Evolutionary conservation across 2,113 vertebrate species (phyloP).

Genomic region (Sinocyclocheilus anshuiensis): DNA sequence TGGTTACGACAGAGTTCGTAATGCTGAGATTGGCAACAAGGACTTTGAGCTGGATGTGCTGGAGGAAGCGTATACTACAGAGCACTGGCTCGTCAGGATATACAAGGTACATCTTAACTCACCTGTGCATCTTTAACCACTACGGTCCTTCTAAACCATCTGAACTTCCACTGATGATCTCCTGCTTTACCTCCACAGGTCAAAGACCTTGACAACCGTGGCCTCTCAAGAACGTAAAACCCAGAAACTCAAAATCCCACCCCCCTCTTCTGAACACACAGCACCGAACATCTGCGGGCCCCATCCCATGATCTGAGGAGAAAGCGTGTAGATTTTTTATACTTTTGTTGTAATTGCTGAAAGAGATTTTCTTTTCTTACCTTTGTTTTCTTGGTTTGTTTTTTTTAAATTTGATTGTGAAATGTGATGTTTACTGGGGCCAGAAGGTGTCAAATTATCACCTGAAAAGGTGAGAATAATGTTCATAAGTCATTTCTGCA

Average conservation of each 20-base stretch:
- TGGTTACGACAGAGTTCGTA: constrained; percentile 94
- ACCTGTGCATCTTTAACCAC: not conserved
- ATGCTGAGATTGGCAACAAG: constrained; percentile 98
- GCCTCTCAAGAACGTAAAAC: constrained; percentile 91
- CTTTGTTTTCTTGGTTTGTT: constrained; percentile 59
- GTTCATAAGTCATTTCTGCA: constrained; percentile 71
- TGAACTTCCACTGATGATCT: constrained; percentile 10
- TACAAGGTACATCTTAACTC: constrained; percentile 84
- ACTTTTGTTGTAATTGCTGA: constrained; percentile 80
- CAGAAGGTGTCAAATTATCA: constrained; percentile 62
- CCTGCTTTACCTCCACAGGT: constrained; percentile 76
- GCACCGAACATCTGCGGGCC: constrained; percentile 81
- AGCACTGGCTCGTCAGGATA: constrained; percentile 99
- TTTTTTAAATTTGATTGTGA: constrained; percentile 59
- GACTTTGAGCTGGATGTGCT: constrained; percentile 97
- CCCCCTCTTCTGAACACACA: constrained; percentile 61
- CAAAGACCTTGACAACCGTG: constrained; percentile 96
- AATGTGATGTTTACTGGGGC: constrained; percentile 69
- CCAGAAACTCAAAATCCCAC: constrained; percentile 34
- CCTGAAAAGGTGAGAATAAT: constrained; percentile 55
- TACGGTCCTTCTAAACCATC: not conserved
- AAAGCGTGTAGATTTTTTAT: constrained; percentile 70
- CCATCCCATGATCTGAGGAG: constrained; percentile 71
- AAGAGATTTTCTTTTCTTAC: constrained; percentile 71
- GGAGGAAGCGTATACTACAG: constrained; percentile 98